These are phyloP conservation scores for Chlorospingus flavigularis DNA, from an alignment of 2,797 vertebrate species.

Conservation along the genomic window DNA sequence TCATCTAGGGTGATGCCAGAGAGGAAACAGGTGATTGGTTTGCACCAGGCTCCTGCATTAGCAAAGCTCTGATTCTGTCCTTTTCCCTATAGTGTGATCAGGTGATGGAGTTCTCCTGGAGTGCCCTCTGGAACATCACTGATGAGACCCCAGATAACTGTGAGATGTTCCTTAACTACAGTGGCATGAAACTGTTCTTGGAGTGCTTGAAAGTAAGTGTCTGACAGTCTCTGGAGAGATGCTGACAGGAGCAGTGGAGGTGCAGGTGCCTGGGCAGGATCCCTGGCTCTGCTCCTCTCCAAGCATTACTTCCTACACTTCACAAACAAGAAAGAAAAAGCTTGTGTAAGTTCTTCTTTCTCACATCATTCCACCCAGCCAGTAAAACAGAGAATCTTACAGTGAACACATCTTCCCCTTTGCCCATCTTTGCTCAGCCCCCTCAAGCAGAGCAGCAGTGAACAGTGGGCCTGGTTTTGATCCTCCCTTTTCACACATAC, in stretches of 20 bases:
- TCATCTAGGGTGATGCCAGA: background rate
- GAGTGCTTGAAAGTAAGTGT: conserved; percentile 89
- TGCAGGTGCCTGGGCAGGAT: background rate
- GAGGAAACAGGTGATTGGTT: background rate
- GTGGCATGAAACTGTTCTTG: conserved; percentile 94
- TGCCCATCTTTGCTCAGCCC: background rate
- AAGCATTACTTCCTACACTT: background rate
- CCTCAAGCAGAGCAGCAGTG: background rate
- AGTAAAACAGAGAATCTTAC: background rate
- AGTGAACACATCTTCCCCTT: background rate
- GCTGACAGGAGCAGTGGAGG: background rate
- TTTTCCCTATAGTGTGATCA: conserved; percentile 86
- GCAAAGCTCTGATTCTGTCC: background rate
- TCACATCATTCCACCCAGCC: background rate
- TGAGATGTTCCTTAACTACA: conserved; percentile 96
- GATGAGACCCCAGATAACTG: conserved; percentile 98
- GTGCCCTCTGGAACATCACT: conserved; percentile 98
- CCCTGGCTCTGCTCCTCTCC: background rate
- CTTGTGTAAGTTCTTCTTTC: background rate
- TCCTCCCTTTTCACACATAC: background rate
- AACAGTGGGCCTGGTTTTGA: background rate
- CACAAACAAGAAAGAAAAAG: background rate
- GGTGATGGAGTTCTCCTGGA: conserved; percentile 99
- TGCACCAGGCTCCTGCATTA: background rate
- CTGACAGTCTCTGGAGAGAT: background rate